Evolutionary conservation across 1,140 invertebrate species (phyloP).

Genomic region (Drosophila pseudoananassae): DNA sequence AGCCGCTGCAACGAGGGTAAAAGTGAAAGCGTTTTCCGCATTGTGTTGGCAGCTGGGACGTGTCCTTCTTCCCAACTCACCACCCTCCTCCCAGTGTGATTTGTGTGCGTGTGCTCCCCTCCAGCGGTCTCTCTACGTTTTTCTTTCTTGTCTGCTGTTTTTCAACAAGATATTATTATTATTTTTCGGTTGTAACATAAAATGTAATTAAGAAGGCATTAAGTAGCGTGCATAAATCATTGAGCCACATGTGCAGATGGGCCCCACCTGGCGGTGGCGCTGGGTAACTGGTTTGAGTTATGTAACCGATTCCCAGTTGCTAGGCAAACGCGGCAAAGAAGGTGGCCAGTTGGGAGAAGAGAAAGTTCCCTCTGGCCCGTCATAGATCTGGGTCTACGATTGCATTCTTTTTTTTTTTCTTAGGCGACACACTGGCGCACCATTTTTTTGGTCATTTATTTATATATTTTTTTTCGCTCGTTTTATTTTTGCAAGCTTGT

Average conservation of each 20-base stretch:
- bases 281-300: conserved; percentile 24
- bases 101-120: conserved; percentile 45
- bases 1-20: conserved; percentile 66
- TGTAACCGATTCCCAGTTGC: conserved; percentile 11
- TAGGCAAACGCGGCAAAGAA: not conserved
- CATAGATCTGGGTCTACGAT: conserved; percentile 73
- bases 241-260: conserved; percentile 37
- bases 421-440: conserved; percentile 64
- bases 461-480: conserved; percentile 29
- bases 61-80: conserved; percentile 13
- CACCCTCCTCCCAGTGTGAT: conserved; percentile 41
- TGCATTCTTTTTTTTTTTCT: conserved; percentile 51
- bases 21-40: conserved; percentile 66
- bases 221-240: conserved; percentile 78
- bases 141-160: conserved; percentile 40
- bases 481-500: conserved; percentile 21
- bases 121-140: conserved; percentile 9
- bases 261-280: conserved; percentile 23
- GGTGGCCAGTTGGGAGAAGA: not conserved
- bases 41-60: conserved; percentile 56
- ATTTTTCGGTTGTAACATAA: conserved; percentile 62
- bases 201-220: conserved; percentile 81
- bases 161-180: conserved; percentile 58
- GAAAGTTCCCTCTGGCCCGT: conserved; percentile 12
- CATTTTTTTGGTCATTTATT: conserved; percentile 63